Percentiles rank a stretch among this genome's conserved stretches.
Conservation (phyloP, 2,888 invertebrate species). For the Phragmatobia fuliginosa region DNA sequence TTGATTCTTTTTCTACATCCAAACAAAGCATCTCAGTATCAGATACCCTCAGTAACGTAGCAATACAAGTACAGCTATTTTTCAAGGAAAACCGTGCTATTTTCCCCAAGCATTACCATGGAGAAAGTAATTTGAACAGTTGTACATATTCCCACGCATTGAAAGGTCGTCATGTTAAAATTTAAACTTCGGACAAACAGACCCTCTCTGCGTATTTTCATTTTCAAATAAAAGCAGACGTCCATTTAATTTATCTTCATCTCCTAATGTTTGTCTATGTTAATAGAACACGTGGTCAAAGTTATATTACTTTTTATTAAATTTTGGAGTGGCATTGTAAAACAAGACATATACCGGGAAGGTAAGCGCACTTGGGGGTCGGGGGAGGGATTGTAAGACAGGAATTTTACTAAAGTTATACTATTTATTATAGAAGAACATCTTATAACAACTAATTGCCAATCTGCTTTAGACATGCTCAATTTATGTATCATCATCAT, state of each 20-base stretch:
- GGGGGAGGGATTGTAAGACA: no score
- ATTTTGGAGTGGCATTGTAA: neutral
- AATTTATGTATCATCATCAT: neutral
- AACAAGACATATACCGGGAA: no score
- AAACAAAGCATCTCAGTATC: constrained; percentile 45
- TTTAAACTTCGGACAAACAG: constrained; percentile 56
- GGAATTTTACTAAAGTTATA: no score
- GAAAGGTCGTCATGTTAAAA: constrained; percentile 56
- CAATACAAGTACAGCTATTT: constrained; percentile 64
- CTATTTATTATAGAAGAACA: no score
- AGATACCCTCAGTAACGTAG: constrained; percentile 51
- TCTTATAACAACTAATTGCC: neutral
- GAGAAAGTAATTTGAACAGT: constrained; percentile 76
- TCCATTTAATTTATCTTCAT: constrained; percentile 29
- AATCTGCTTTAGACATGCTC: neutral
- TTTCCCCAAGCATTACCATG: constrained; percentile 62
- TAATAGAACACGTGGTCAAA: constrained; percentile 22
- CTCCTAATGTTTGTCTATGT: constrained; percentile 33
- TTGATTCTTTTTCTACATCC: neutral
- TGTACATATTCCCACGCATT: constrained; percentile 74
- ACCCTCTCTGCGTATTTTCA: constrained; percentile 29
- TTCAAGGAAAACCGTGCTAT: constrained; percentile 59
- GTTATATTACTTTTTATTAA: constrained; percentile 20
- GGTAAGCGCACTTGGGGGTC: no score
- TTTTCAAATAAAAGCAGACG: constrained; percentile 24